Evolutionary conservation across 2,113 vertebrate species (phyloP).

Genomic region (Choloepus hoffmanni): DNA sequence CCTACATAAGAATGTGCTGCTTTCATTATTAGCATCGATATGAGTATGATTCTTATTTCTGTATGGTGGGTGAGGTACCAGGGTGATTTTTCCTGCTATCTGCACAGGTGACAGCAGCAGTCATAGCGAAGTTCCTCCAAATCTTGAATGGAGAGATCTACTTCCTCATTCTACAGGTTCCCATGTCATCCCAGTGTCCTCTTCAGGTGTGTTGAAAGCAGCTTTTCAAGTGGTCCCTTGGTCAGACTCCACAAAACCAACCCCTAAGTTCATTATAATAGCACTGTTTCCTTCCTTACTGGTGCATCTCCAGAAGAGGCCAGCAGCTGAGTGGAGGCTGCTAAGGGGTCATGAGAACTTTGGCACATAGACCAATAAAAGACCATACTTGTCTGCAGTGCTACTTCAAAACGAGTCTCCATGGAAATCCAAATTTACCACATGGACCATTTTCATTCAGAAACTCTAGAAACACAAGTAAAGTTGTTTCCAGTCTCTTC

Average conservation of each 20-base stretch:
- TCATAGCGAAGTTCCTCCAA: neutral
- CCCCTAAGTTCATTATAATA: neutral
- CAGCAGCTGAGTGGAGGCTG: neutral
- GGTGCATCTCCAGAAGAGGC: neutral
- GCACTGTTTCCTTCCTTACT: neutral
- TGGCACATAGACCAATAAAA: neutral
- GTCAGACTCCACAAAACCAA: neutral
- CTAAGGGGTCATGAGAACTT: neutral
- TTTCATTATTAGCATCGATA: neutral
- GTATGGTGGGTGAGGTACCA: neutral
- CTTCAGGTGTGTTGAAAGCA: neutral
- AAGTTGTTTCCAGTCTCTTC: neutral
- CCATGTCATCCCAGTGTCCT: neutral
- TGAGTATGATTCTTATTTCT: slow-evolving; percentile 30
- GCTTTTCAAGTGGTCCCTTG: neutral
- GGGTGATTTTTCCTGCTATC: neutral
- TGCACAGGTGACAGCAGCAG: neutral
- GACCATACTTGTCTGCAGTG: neutral
- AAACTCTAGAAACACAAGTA: neutral
- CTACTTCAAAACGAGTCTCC: neutral
- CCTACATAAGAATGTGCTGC: neutral
- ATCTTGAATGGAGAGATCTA: neutral
- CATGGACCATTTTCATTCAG: neutral
- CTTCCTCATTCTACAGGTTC: neutral
- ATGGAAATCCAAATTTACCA: neutral